Conservation (phyloP, 23 tunicate species). For the Botrylloides violaceus region DNA sequence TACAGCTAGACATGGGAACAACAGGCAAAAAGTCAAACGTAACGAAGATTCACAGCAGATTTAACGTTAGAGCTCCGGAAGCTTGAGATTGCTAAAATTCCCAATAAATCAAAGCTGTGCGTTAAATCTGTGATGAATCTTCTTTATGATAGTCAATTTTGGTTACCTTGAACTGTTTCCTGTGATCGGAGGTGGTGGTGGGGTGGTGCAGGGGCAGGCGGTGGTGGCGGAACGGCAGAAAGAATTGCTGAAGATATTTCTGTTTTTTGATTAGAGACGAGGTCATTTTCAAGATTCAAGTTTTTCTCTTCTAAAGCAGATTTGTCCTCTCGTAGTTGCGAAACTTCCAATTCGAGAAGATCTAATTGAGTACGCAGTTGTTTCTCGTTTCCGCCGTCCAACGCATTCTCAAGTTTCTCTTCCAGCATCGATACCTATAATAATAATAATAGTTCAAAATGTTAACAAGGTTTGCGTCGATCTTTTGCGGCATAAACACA, state of each 20-base stretch:
- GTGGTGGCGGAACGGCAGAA: conserved; percentile 21
- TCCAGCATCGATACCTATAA: not conserved
- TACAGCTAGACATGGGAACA: too few species aligned
- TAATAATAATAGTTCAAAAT: too few species aligned
- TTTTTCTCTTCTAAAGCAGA: conserved; percentile 34
- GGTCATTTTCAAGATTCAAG: conserved; percentile 41
- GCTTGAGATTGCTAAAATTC: too few species aligned
- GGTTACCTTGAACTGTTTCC: conserved; percentile 15
- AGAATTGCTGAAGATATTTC: not conserved
- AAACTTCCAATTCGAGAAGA: conserved; percentile 18
- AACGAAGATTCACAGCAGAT: too few species aligned
- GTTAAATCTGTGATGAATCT: too few species aligned
- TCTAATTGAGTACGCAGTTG: not conserved
- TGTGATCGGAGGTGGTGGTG: conserved; percentile 7
- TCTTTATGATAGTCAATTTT: too few species aligned
- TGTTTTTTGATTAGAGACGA: not conserved
- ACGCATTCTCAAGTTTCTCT: not conserved
- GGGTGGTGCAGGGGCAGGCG: conserved; percentile 49
- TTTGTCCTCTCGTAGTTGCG: conserved; percentile 30
- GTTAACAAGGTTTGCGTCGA: too few species aligned
- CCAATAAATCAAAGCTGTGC: too few species aligned
- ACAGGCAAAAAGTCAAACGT: too few species aligned
- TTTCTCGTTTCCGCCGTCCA: not conserved
- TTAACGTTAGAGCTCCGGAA: too few species aligned
- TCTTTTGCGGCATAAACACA: too few species aligned